These are phyloP conservation scores for Zaprionus inermis DNA, from an alignment of 1,140 invertebrate species.

Conservation along the genomic window DNA sequence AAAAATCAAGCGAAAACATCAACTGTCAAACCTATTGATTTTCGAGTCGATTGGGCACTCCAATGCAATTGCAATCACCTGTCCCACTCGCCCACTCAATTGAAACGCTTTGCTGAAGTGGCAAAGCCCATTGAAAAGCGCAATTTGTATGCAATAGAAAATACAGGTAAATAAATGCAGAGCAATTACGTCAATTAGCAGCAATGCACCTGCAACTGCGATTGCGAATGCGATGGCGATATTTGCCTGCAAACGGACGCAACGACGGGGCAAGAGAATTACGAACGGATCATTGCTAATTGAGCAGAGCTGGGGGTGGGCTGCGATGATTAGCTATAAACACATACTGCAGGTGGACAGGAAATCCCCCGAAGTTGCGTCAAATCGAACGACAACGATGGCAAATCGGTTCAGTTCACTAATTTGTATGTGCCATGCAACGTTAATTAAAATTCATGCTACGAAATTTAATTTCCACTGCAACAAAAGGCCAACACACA, in stretches of 20 bases:
- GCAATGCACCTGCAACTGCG: not conserved
- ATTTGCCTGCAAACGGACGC: slow-evolving; percentile 19
- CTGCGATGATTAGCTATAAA: slow-evolving; percentile 5
- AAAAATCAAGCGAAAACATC: not conserved
- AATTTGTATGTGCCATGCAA: slow-evolving; percentile 34
- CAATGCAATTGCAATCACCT: no score
- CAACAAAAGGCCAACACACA: not conserved
- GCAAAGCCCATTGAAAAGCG: not conserved
- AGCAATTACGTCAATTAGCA: slow-evolving; percentile 35
- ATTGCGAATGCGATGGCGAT: not conserved
- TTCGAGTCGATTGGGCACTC: no score
- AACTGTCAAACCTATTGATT: not conserved
- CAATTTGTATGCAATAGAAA: slow-evolving; percentile 18
- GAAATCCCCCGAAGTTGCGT: not conserved
- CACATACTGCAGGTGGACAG: not conserved
- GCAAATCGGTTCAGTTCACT: slow-evolving; percentile 14
- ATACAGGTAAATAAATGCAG: slow-evolving; percentile 24
- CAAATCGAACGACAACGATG: not conserved
- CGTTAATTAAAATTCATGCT: slow-evolving; percentile 38
- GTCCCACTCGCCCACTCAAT: not conserved
- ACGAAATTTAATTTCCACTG: slow-evolving; percentile 30
- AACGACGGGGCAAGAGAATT: slow-evolving; percentile 22
- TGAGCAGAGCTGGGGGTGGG: not conserved
- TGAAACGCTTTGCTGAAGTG: not conserved
- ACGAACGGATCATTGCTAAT: slow-evolving; percentile 34